phyloP scores from a whole-genome alignment of 2,888 invertebrate genomes.

The Tetragonisca angustula region DNA sequence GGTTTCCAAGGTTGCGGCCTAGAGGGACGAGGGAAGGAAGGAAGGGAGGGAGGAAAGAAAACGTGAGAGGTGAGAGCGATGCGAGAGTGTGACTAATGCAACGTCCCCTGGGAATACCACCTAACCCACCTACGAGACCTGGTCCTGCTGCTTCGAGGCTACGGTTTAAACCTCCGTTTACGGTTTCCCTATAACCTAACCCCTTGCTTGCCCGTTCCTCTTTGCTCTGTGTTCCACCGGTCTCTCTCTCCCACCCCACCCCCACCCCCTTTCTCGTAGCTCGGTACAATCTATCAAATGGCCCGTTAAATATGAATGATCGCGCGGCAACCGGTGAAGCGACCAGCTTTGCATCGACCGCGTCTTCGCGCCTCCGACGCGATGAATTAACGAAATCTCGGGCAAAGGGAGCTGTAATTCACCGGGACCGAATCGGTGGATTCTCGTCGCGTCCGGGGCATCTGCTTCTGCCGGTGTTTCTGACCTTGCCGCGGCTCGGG shows the following conservation, averaged over 20 bases:
- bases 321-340: conserved; percentile 38
- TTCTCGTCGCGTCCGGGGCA: background rate
- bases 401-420: conserved; percentile 53
- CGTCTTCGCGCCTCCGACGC: conserved; percentile 8
- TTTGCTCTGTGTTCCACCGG: conserved; percentile 7
- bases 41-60: background rate
- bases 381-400: conserved; percentile 60
- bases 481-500: too few relatives aligned
- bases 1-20: background rate
- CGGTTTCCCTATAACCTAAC: background rate
- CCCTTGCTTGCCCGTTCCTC: background rate
- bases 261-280: conserved; percentile 14
- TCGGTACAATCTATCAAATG: conserved; percentile 72
- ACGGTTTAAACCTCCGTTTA: conserved; percentile 43
- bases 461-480: too few relatives aligned
- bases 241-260: background rate
- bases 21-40: background rate
- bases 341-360: conserved; percentile 1
- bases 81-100: conserved; percentile 78
- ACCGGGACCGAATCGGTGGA: background rate
- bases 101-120: conserved; percentile 71
- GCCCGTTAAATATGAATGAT: conserved; percentile 74
- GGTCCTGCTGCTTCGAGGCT: conserved; percentile 24
- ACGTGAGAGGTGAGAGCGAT: conserved; percentile 73
- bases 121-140: conserved; percentile 41